These are phyloP conservation scores for Brachypodius melanocephalos DNA, from an alignment of 2,113 vertebrate species.

Conservation along the genomic window DNA sequence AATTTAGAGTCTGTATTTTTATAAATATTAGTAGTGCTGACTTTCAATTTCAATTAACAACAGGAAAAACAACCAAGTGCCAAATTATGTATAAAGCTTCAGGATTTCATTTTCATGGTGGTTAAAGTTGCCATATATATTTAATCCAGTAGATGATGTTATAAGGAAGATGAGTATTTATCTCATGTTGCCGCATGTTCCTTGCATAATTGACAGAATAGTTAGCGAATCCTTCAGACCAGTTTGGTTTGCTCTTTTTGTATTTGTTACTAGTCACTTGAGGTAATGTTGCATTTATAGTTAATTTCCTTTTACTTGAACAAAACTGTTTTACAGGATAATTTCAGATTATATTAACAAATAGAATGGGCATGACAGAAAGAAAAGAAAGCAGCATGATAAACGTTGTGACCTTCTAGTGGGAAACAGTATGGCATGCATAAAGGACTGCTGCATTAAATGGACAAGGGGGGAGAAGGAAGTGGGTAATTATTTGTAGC, in stretches of 20 bases:
- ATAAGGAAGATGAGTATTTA: background rate
- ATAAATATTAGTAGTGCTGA: background rate
- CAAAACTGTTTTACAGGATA: slow-evolving; percentile 38
- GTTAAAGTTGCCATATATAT: background rate
- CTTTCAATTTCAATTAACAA: background rate
- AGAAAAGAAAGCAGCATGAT: slow-evolving; percentile 56
- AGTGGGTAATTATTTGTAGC: slow-evolving; percentile 84
- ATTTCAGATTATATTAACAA: slow-evolving; percentile 33
- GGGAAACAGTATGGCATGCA: slow-evolving; percentile 52
- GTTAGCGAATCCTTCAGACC: slow-evolving; percentile 10
- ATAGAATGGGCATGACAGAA: slow-evolving; percentile 3
- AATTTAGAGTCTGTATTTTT: background rate
- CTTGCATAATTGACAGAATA: background rate
- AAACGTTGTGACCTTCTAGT: slow-evolving; percentile 59
- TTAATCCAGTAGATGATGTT: background rate
- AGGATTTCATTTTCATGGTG: background rate
- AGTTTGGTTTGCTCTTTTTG: slow-evolving; percentile 6
- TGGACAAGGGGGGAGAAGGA: slow-evolving; percentile 63
- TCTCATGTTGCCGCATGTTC: background rate
- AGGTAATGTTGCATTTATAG: background rate
- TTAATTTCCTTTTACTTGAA: slow-evolving; percentile 49
- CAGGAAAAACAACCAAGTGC: background rate
- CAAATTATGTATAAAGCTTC: background rate
- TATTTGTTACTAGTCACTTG: background rate
- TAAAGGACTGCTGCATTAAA: slow-evolving; percentile 70